Conservation (phyloP, 2,888 invertebrate species). For the Ypsolopha scabrella region DNA sequence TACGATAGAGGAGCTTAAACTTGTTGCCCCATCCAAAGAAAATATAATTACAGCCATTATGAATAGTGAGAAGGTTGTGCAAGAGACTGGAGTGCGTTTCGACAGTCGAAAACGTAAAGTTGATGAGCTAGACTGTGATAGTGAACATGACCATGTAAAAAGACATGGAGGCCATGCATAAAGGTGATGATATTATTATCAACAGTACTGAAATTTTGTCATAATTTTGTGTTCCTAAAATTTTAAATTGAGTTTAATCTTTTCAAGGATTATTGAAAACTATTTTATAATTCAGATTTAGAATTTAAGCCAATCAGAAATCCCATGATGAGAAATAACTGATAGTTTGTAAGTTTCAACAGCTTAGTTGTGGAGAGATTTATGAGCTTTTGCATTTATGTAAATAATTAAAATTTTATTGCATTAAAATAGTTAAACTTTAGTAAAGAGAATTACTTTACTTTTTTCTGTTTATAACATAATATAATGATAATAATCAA, state of each 20-base stretch:
- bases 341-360: too few relatives aligned
- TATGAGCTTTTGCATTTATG: too few relatives aligned
- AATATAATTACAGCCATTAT: slow-evolving; percentile 59
- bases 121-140: slow-evolving; percentile 30
- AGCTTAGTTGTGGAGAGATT: too few relatives aligned
- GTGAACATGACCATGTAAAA: slow-evolving; percentile 38
- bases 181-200: neutral
- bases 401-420: too few relatives aligned
- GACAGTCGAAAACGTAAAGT: slow-evolving; percentile 49
- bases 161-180: slow-evolving; percentile 27
- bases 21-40: slow-evolving; percentile 57
- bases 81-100: slow-evolving; percentile 53
- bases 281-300: neutral
- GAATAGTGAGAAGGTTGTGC: slow-evolving; percentile 57
- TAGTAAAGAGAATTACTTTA: too few relatives aligned
- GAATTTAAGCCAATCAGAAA: too few relatives aligned
- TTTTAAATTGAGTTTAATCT: neutral
- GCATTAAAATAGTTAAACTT: too few relatives aligned
- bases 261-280: neutral
- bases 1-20: slow-evolving; percentile 43
- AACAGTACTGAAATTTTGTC: neutral
- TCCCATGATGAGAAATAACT: too few relatives aligned
- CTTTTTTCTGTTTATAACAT: too few relatives aligned
- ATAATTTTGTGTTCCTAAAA: slow-evolving; percentile 2
- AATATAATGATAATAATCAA: too few relatives aligned